Evolutionary conservation across 2,888 invertebrate species (phyloP).

Genomic region (Ernsta delagoae): DNA sequence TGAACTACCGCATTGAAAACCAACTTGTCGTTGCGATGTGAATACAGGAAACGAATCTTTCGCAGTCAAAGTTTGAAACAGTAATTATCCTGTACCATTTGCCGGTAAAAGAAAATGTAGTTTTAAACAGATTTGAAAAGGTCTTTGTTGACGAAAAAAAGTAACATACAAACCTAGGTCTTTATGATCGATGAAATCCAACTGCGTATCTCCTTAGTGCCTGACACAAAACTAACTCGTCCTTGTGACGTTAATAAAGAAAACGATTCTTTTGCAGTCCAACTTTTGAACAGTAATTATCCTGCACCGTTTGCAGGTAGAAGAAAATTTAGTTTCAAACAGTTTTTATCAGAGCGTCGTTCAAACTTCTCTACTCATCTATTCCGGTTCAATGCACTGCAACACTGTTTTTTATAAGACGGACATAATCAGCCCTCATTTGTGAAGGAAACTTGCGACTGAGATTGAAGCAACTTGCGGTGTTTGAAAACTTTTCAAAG

Average conservation of each 20-base stretch:
- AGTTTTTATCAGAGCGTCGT: neutral
- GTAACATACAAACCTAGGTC: no score
- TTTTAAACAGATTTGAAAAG: no score
- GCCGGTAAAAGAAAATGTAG: neutral
- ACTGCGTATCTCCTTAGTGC: no score
- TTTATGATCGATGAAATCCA: no score
- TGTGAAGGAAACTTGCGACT: neutral
- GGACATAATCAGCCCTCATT: neutral
- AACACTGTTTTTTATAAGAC: neutral
- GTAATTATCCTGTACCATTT: neutral
- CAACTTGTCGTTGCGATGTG: neutral
- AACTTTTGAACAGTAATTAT: neutral
- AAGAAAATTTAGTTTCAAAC: neutral
- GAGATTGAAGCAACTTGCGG: neutral
- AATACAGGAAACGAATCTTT: neutral
- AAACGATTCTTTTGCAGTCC: neutral
- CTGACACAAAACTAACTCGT: neutral
- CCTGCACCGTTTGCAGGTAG: neutral
- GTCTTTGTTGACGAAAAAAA: no score
- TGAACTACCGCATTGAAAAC: no score
- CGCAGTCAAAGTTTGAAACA: neutral
- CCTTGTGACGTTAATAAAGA: neutral
- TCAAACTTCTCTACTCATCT: neutral
- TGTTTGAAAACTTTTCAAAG: neutral
- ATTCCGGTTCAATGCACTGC: neutral